phyloP scores from a whole-genome alignment of 2,888 invertebrate genomes.

The Melolontha melolontha region DNA sequence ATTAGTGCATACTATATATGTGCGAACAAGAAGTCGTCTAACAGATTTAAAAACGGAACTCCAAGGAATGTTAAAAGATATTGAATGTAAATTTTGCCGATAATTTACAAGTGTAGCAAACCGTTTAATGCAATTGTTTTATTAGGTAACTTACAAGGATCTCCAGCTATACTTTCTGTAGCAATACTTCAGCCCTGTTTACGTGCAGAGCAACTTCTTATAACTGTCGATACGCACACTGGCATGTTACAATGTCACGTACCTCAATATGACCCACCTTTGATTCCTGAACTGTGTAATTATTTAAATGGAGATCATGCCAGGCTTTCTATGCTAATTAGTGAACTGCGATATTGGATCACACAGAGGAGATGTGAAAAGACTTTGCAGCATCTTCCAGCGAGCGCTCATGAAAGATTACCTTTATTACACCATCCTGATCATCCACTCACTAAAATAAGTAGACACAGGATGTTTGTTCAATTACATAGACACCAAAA shows the following conservation, averaged over 20 bases:
- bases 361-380: conserved; percentile 93
- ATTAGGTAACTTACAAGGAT: conserved; percentile 86
- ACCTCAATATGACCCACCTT: conserved; percentile 88
- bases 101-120: conserved; percentile 36
- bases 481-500: conserved; percentile 87
- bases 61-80: conserved; percentile 77
- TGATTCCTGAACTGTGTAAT: conserved; percentile 84
- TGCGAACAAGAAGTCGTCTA: conserved; percentile 86
- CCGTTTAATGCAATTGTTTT: conserved; percentile 20
- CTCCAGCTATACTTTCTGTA: conserved; percentile 92
- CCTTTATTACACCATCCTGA: conserved; percentile 86
- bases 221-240: conserved; percentile 94
- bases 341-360: conserved; percentile 85
- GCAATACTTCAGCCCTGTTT: conserved; percentile 91
- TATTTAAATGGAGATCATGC: conserved; percentile 81
- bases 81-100: conserved; percentile 72
- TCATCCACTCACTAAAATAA: conserved; percentile 81
- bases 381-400: conserved; percentile 93
- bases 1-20: conserved; percentile 94
- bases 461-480: conserved; percentile 84
- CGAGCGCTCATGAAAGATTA: conserved; percentile 85
- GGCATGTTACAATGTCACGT: conserved; percentile 93
- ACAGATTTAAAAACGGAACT: conserved; percentile 84
- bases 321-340: conserved; percentile 75
- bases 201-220: conserved; percentile 90